Evolutionary conservation across 2,797 vertebrate species (phyloP).

Genomic region (Lacerta viridis): DNA sequence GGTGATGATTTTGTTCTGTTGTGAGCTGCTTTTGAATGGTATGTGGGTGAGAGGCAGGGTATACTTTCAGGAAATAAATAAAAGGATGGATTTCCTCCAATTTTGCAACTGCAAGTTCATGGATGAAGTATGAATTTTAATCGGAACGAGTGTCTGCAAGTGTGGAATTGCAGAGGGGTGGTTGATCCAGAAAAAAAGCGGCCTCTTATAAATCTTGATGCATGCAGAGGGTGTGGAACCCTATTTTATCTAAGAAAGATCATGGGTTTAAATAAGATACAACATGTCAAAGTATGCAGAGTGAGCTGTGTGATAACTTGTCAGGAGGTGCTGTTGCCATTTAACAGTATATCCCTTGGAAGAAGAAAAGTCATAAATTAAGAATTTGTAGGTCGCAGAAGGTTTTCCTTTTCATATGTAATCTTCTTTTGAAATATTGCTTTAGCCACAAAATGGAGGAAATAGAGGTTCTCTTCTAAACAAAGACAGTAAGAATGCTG

Average conservation of each 20-base stretch:
- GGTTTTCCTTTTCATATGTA: not conserved
- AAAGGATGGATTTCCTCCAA: fast-evolving
- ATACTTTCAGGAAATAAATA: not conserved
- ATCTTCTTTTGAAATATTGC: not conserved
- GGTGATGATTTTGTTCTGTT: not conserved
- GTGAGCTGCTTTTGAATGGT: not conserved
- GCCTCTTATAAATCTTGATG: not conserved
- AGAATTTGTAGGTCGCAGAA: not conserved
- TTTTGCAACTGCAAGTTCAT: not conserved
- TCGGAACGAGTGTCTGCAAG: not conserved
- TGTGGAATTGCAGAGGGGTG: not conserved
- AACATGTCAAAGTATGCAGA: not conserved
- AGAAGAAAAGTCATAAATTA: not conserved
- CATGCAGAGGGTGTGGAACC: not conserved
- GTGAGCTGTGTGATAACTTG: not conserved
- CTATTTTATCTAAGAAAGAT: too few relatives aligned
- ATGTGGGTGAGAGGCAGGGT: not conserved
- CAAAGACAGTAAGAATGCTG: not conserved
- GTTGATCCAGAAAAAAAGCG: not conserved
- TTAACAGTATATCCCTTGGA: not conserved
- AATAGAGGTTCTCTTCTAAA: not conserved
- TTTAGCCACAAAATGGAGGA: not conserved
- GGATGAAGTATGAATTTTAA: not conserved
- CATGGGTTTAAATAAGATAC: too few relatives aligned
- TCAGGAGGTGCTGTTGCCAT: not conserved